A percentile compares a stretch with the other conserved stretches of the same genome.
phyloP scores from a whole-genome alignment of 1,140 invertebrate genomes.

The Hylaeus volcanicus region DNA sequence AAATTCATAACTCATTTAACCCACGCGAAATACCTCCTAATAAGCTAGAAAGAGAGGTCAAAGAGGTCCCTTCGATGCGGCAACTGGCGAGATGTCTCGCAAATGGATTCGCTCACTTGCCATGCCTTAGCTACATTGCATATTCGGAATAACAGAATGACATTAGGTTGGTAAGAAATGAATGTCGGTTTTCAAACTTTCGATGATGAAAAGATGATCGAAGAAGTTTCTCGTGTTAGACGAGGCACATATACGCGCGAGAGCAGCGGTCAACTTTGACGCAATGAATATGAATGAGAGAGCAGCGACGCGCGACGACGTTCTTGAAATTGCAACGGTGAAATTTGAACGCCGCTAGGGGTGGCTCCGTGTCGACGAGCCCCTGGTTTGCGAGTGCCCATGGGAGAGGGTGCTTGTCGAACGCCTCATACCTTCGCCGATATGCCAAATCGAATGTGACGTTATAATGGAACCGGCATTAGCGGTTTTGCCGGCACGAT shows the following conservation, averaged over 20 bases:
- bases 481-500: constrained; percentile 67
- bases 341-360: constrained; percentile 59
- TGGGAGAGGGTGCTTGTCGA: constrained; percentile 46
- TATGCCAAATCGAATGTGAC: constrained; percentile 75
- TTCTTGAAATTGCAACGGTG: constrained; percentile 59
- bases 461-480: constrained; percentile 75
- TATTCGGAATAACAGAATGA: no score
- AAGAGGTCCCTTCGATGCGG: no score
- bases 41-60: no score
- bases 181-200: background rate
- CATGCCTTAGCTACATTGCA: no score
- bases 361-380: constrained; percentile 14
- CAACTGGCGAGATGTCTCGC: no score
- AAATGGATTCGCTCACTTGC: no score
- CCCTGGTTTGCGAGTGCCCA: constrained; percentile 3
- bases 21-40: no score
- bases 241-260: constrained; percentile 53
- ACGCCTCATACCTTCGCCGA: constrained; percentile 47
- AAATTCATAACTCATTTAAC: no score
- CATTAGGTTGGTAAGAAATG: no score
- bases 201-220: background rate
- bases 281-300: constrained; percentile 67
- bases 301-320: background rate
- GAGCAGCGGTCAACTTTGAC: constrained; percentile 48
- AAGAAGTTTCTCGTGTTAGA: background rate